Evolutionary conservation across 2,113 vertebrate genomes (phyloP).

Genomic region (Daboia siamensis): DNA sequence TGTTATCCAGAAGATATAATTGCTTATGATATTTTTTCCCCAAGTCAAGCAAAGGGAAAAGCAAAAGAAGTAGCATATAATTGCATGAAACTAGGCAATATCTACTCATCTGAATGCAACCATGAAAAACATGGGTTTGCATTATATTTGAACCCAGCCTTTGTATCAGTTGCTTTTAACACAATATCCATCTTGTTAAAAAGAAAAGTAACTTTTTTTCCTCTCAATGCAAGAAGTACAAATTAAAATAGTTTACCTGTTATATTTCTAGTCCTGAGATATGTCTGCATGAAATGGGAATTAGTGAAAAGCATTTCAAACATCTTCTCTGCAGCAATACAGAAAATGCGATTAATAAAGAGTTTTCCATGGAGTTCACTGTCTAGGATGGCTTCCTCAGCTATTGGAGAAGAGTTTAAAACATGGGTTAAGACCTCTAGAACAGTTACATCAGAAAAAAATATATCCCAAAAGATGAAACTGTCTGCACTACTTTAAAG

Average conservation of each 20-base stretch:
- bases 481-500: not conserved
- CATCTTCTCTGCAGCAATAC: conserved; percentile 89
- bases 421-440: conserved; percentile 38
- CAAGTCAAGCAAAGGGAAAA: not conserved
- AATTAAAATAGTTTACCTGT: conserved; percentile 74
- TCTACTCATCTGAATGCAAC: not conserved
- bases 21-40: not conserved
- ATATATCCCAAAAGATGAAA: conserved; percentile 5
- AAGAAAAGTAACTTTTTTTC: not conserved
- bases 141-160: not conserved
- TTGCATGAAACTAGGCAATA: not conserved
- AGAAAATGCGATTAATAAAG: conserved; percentile 87
- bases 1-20: not conserved
- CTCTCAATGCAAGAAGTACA: not conserved
- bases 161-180: conserved; percentile 13
- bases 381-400: conserved; percentile 72
- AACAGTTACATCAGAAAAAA: not conserved
- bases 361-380: conserved; percentile 81
- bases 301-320: conserved; percentile 93
- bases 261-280: conserved; percentile 81
- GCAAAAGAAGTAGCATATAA: not conserved
- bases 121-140: not conserved
- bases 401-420: conserved; percentile 59
- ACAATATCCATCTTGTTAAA: conserved; percentile 12
- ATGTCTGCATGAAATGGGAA: conserved; percentile 85